phyloP scores from a whole-genome alignment of 2,113 vertebrate genomes.

The Electrona antarctica region DNA sequence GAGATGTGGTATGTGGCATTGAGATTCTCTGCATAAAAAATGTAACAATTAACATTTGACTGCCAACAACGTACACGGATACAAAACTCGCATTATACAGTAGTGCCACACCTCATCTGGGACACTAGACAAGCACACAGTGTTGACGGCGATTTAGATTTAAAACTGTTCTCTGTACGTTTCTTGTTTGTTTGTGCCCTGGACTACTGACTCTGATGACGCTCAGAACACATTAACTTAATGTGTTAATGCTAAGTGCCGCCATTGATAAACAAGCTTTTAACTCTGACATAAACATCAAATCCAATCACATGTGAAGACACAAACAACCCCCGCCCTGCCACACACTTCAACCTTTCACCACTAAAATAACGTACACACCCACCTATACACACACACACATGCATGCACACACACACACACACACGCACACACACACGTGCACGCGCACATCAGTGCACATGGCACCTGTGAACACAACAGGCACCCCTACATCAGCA shows the following conservation, averaged over 20 bases:
- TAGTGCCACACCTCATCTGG: too few species aligned
- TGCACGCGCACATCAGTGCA: conserved; percentile 7
- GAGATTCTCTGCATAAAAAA: too few species aligned
- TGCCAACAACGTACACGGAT: too few species aligned
- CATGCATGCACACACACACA: neutral
- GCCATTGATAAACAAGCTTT: conserved; percentile 48
- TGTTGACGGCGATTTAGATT: too few species aligned
- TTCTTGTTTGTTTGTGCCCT: conserved; percentile 1
- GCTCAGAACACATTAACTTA: conserved; percentile 18
- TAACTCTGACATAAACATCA: conserved; percentile 42
- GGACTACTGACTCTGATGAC: conserved; percentile 29
- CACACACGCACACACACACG: neutral
- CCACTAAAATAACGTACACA: conserved; percentile 38
- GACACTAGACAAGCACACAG: too few species aligned
- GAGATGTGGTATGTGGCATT: too few species aligned
- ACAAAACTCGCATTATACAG: too few species aligned
- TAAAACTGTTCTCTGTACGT: too few species aligned
- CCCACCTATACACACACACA: conserved; percentile 38
- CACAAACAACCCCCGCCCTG: conserved; percentile 63
- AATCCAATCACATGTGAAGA: conserved; percentile 54
- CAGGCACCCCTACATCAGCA: conserved; percentile 55
- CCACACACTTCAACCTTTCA: conserved; percentile 64
- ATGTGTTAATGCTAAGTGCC: neutral
- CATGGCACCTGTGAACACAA: conserved; percentile 48
- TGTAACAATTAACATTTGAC: too few species aligned